phyloP scores from a whole-genome alignment of 2,113 vertebrate species.

The Sarotherodon lohbergeri region DNA sequence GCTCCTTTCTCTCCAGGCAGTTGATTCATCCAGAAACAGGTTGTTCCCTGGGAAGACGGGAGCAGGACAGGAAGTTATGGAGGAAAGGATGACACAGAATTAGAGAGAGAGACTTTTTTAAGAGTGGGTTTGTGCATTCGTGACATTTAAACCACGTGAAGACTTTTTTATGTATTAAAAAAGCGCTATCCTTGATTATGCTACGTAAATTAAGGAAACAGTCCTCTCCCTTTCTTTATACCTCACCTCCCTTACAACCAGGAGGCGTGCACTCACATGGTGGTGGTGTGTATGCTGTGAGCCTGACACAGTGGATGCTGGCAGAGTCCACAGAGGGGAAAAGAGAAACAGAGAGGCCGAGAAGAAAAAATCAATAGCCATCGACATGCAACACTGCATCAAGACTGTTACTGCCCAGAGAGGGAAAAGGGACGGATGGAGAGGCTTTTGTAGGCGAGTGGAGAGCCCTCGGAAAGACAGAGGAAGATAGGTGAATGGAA shows the following conservation, averaged over 20 bases:
- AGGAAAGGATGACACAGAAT: not conserved
- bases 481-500: not conserved
- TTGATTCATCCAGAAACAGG: constrained; percentile 15
- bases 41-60: not conserved
- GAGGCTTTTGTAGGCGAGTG: not conserved
- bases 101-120: not conserved
- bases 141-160: not conserved
- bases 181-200: not conserved
- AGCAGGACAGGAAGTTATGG: constrained; percentile 15
- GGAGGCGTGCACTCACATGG: not conserved
- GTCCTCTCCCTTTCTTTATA: not conserved
- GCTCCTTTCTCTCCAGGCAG: constrained; percentile 12
- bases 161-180: not conserved
- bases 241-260: not conserved
- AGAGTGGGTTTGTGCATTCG: not conserved
- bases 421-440: constrained; percentile 13
- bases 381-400: constrained; percentile 67
- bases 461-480: not conserved
- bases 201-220: not conserved
- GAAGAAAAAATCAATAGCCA: constrained; percentile 63
- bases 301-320: constrained; percentile 12
- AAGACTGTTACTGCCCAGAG: constrained; percentile 57
- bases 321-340: constrained; percentile 23
- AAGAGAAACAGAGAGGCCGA: constrained; percentile 3
- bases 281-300: constrained; percentile 13